Base-by-base conservation (phyloP, 1,140 invertebrate genomes). In the Bilobella aurantiaca region DNA sequence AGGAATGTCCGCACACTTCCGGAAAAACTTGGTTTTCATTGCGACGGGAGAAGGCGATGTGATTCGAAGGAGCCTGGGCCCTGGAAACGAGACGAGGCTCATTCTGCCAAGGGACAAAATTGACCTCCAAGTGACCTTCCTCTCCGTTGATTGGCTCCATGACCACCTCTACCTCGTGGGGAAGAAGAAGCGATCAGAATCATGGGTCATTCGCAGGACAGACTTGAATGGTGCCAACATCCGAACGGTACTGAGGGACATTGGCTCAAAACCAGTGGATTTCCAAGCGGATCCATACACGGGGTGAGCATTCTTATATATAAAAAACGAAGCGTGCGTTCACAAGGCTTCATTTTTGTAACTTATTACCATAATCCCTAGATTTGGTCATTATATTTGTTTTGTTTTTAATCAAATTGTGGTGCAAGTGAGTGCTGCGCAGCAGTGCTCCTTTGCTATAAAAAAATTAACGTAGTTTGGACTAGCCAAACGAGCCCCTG, bases 231-330 rank as follows among this genome's bases (percentile, higher is more conserved):
- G 87, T 25, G 23, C 61, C 1, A 64, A 58, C 8, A 34, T 70
- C 1, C n/a, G 12, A 3, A 69, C 61, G 8, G 57, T 73, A 46
- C 63, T 68, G 31, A 82, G 83, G 23, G 84, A 85, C 0, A 81
- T 92, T 28, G 75, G 81, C 25, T 81, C 80, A 0, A 80, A 82
- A 73, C 86, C 90, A 0, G 79, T 82, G 56, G 87, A 90, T 73
- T 83, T 96, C 65, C 86, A 93, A 77, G 87, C 94, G 0, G 93
- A 96, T 81, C 90, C 93, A 27, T 87, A 90, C 68, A 96, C 95
- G 77, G 93, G 92, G 78, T 92, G 78, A 80, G 79, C 69, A n/a
- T n/a, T n/a, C n/a, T n/a, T n/a, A n/a, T n/a, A n/a, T n/a, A n/a
- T n/a, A n/a, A n/a, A n/a, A n/a, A n/a, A n/a, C n/a, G n/a, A n/a